These are phyloP conservation scores for Actinostola sp. DNA, from an alignment of 92 coral and sea anemone genomes.

Conservation along the genomic window DNA sequence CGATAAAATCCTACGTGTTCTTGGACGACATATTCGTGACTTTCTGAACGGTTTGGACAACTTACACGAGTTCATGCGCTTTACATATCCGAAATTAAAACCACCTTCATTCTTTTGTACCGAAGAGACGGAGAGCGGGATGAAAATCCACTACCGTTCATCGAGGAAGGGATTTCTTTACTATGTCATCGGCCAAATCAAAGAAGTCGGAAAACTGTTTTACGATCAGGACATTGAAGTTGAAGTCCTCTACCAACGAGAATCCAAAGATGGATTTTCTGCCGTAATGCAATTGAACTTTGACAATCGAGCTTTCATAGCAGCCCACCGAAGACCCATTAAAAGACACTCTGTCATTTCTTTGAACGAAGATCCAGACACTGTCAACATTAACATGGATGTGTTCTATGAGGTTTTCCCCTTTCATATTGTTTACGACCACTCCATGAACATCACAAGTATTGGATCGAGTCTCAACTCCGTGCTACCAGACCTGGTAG, in stretches of 20 bases:
- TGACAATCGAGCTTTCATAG: constrained; percentile 79
- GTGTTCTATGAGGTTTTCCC: constrained; percentile 88
- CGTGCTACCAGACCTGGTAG: constrained; percentile 56
- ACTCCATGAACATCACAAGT: constrained; percentile 74
- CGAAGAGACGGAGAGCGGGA: constrained; percentile 78
- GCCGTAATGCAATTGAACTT: constrained; percentile 67
- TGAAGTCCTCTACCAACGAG: constrained; percentile 65
- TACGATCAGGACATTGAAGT: constrained; percentile 74
- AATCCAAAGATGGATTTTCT: constrained; percentile 66
- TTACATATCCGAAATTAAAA: constrained; percentile 77
- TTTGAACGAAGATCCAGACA: constrained; percentile 66
- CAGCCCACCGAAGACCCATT: constrained; percentile 65
- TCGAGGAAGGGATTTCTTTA: constrained; percentile 74
- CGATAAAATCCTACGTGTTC: constrained; percentile 74
- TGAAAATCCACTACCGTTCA: constrained; percentile 83
- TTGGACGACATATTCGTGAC: constrained; percentile 88
- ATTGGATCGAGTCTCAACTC: constrained; percentile 75
- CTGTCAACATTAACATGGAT: constrained; percentile 75
- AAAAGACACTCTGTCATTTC: constrained; percentile 85
- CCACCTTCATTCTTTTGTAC: constrained; percentile 86
- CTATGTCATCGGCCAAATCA: constrained; percentile 82
- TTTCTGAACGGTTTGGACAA: constrained; percentile 85
- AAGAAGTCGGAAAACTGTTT: constrained; percentile 75
- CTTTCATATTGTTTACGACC: constrained; percentile 81
- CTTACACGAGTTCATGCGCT: constrained; percentile 80